Evolutionary conservation across 2,797 vertebrate species (phyloP), one percentile per base, ranked within the genome.

Genomic region (Peromyscus eremicus): DNA sequence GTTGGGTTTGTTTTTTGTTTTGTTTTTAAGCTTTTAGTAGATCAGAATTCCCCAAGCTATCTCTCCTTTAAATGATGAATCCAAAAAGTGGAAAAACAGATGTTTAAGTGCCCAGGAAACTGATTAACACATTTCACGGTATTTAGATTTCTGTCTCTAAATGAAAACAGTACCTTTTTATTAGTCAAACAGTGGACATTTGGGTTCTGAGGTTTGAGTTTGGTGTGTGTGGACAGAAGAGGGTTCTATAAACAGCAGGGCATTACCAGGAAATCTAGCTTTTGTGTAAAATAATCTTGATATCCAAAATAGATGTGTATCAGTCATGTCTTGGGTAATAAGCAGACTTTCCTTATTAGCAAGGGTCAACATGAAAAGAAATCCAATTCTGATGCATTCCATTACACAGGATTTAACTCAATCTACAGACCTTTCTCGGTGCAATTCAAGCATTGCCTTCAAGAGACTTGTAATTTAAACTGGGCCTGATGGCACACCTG

Each of bases 21-120:
- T 81, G 92, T 76, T 89, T 73, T 95, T 94, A 94, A 37, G 52
- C 79, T 95, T 95, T 96, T 87, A 91, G 89, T 71, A 64, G 79
- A 91, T 91, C 86, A 95, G 77, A 97, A 96, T 91, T 91, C 77
- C 92, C 85, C 75, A 91, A 64, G 84, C 55, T 83, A 37, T 40
- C 88, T 68, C 52, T 94, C 70, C 49, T 76, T 95, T 64, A 34
- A 90, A 94, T 29, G 75, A 91, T 94, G 94, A 94, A 83, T 94
- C 91, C 49, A 71, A 95, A 94, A 86, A 57, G 64, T 60, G 13
- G 79, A 71, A 92, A 97, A 95, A 66, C 68, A 62, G 92, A 94
- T 76, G 84, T 75, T 94, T 93, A 96, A 95, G 71, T 81, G 46
- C 87, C 95, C 0, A 0, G 93, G 93, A 93, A 96, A 95, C 88